These are phyloP conservation scores for Lutraria lutraria DNA, from an alignment of 2,888 invertebrate genomes.

Conservation along the genomic window DNA sequence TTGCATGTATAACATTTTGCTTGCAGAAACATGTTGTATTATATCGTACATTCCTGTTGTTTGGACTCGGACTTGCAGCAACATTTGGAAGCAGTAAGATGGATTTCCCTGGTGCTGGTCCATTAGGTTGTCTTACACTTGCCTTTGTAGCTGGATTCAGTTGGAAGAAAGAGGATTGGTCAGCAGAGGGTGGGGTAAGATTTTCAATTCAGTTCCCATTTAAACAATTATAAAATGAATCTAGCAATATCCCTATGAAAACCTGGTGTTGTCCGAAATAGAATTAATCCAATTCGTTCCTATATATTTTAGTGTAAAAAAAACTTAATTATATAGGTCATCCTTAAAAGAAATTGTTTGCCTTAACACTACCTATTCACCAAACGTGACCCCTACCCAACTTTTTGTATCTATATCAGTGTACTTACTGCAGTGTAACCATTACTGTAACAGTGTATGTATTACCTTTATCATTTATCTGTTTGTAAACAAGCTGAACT, in stretches of 20 bases:
- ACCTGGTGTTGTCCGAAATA: no score
- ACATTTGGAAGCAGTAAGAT: constrained; percentile 95
- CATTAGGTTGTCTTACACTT: constrained; percentile 89
- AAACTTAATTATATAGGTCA: no score
- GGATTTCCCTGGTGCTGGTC: constrained; percentile 90
- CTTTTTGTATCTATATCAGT: no score
- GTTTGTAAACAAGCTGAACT: no score
- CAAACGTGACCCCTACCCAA: no score
- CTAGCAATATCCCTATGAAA: not conserved
- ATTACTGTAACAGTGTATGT: no score
- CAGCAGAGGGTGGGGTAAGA: constrained; percentile 67
- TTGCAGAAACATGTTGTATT: constrained; percentile 79
- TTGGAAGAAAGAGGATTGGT: constrained; percentile 85
- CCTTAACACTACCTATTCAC: no score
- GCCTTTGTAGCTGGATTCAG: constrained; percentile 87
- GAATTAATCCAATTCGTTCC: no score
- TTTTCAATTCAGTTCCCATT: not conserved
- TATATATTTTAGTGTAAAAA: no score
- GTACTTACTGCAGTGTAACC: no score
- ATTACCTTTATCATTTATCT: no score
- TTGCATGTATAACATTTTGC: not conserved
- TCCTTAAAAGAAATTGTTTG: no score
- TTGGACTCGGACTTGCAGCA: constrained; percentile 93
- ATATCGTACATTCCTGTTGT: constrained; percentile 91
- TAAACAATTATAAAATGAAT: not conserved